Evolutionary conservation across 2,888 invertebrate genomes (phyloP).

Genomic region (Allacma fusca): DNA sequence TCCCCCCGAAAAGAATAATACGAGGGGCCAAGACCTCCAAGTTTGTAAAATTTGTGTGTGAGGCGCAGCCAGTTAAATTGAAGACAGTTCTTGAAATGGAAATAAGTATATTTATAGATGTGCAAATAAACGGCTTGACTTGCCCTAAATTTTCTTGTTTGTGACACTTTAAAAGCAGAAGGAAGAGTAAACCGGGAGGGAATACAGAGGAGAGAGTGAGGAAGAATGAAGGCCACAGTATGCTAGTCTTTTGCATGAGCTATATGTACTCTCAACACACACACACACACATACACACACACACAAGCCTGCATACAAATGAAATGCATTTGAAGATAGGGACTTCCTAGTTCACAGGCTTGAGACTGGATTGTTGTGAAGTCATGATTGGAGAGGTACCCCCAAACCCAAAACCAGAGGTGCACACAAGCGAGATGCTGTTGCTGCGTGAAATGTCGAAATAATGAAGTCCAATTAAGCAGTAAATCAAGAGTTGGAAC

Average conservation of each 20-base stretch:
- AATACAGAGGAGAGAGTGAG: not conserved
- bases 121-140: conserved; percentile 6
- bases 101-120: not conserved
- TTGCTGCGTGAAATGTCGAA: conserved; percentile 16
- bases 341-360: not conserved
- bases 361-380: too few relatives aligned
- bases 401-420: not conserved
- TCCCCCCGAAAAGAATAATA: not conserved
- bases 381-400: too few relatives aligned
- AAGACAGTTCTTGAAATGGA: conserved; percentile 3
- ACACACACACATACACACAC: too few relatives aligned
- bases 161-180: conserved; percentile 12
- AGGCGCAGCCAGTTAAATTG: not conserved
- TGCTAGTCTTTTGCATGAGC: not conserved
- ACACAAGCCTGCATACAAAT: not conserved
- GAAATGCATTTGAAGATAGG: not conserved
- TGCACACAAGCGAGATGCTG: not conserved
- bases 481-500: not conserved
- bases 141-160: not conserved
- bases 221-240: not conserved
- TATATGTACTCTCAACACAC: too few relatives aligned
- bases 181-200: not conserved
- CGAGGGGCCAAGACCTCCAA: not conserved
- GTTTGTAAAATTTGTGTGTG: not conserved
- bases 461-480: conserved; percentile 12